Conservation (phyloP, 2,113 vertebrate genomes). For the Tachycineta bicolor region DNA sequence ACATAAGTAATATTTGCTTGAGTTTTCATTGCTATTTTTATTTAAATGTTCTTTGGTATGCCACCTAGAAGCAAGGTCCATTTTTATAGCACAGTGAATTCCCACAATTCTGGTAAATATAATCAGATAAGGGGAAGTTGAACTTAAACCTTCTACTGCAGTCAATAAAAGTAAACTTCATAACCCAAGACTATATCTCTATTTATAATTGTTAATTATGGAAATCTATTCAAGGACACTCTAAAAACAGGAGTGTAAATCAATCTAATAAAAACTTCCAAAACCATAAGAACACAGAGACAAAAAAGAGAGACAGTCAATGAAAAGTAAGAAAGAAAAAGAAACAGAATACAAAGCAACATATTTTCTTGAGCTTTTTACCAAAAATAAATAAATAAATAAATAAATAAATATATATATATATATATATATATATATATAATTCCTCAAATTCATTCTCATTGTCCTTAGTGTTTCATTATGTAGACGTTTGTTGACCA, state of each 20-base stretch:
- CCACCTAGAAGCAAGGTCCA: constrained; percentile 18
- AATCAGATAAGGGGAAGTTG: constrained; percentile 59
- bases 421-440: no score
- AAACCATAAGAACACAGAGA: neutral
- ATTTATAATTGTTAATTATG: constrained; percentile 55
- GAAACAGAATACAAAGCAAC: neutral
- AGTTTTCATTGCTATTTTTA: constrained; percentile 69
- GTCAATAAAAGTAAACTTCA: constrained; percentile 52
- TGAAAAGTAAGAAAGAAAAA: neutral
- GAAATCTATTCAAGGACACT: constrained; percentile 21
- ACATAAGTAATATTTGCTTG: constrained; percentile 72
- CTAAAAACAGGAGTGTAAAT: neutral
- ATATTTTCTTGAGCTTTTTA: neutral
- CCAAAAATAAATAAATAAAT: neutral
- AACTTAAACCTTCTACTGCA: constrained; percentile 44
- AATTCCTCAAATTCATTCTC: rapidly evolving
- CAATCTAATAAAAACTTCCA: neutral
- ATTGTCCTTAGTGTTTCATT: neutral
- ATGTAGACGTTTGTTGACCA: neutral
- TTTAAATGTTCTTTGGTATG: constrained; percentile 70
- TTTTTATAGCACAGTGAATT: constrained; percentile 34
- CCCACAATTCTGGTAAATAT: constrained; percentile 38
- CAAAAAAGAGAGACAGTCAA: neutral
- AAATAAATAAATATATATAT: no score
- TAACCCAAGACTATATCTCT: constrained; percentile 12